These are phyloP conservation scores for Apamea anceps DNA, from an alignment of 2,888 invertebrate genomes.

Conservation along the genomic window DNA sequence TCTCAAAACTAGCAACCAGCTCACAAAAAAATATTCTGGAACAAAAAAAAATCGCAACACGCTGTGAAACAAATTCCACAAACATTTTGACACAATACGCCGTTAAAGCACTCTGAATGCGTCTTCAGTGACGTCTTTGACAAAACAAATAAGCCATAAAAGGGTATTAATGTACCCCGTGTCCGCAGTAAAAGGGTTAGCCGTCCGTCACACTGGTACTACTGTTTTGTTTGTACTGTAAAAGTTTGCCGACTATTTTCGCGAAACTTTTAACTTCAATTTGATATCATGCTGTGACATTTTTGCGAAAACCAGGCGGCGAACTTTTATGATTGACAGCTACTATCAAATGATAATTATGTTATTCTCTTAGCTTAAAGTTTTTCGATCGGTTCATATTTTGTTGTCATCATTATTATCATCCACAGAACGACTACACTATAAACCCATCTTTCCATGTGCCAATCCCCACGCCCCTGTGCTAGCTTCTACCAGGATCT, in stretches of 20 bases:
- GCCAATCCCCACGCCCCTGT: too few relatives aligned
- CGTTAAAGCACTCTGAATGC: conserved; percentile 58
- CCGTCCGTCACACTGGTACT: conserved; percentile 71
- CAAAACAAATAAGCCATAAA: conserved; percentile 75
- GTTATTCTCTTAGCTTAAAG: background rate
- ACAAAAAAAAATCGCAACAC: conserved; percentile 65
- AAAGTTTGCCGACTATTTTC: conserved; percentile 57
- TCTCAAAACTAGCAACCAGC: background rate
- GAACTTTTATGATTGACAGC: background rate
- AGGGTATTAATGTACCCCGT: conserved; percentile 67
- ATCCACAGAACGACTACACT: background rate
- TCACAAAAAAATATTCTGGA: background rate
- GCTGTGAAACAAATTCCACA: conserved; percentile 79
- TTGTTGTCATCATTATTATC: background rate
- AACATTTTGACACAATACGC: conserved; percentile 79
- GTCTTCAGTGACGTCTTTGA: conserved; percentile 75
- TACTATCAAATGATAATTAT: conserved; percentile 11
- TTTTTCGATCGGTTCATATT: background rate
- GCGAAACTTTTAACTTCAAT: conserved; percentile 25
- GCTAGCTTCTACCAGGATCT: too few relatives aligned
- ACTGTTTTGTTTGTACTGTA: conserved; percentile 61
- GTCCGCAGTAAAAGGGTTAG: conserved; percentile 73
- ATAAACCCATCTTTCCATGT: too few relatives aligned
- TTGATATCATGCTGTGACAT: conserved; percentile 38
- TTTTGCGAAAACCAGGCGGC: conserved; percentile 19